A percentile compares a stretch with the other conserved stretches of the same genome.
Evolutionary conservation across 2,797 vertebrate genomes (phyloP).

Genomic region (Alauda arvensis): DNA sequence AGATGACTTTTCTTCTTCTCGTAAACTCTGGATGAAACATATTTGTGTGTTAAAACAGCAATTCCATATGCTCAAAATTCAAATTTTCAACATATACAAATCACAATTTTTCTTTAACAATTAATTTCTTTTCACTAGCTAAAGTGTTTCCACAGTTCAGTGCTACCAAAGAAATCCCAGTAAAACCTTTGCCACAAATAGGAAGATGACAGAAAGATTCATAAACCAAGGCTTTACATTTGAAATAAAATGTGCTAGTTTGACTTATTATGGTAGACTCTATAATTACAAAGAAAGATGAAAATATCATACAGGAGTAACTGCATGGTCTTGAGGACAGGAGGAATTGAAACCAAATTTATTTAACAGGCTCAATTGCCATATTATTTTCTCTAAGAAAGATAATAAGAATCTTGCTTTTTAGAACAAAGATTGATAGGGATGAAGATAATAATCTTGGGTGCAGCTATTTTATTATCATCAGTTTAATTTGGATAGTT

Average conservation of each 20-base stretch:
- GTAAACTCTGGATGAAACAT: background rate
- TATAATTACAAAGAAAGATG: background rate
- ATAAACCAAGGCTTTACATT: background rate
- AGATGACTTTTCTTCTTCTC: background rate
- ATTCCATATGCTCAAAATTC: background rate
- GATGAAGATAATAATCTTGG: background rate
- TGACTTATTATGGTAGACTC: background rate
- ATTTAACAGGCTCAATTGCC: background rate
- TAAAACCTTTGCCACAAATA: background rate
- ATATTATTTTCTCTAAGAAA: background rate
- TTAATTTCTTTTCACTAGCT: background rate
- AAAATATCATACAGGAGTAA: background rate
- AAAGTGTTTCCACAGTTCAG: background rate
- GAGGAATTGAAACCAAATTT: slow-evolving; percentile 1
- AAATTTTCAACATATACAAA: background rate
- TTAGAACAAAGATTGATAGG: background rate
- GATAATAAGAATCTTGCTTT: background rate
- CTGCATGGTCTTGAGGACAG: background rate
- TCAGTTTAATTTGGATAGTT: background rate
- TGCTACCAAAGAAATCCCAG: background rate
- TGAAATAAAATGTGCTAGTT: background rate
- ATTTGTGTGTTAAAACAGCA: background rate
- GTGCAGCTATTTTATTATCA: background rate
- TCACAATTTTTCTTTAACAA: background rate
- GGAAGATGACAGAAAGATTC: slow-evolving; percentile 13